These are phyloP conservation scores for Crambe crambe DNA, from an alignment of 37 sponge, comb jelly and placozoan species.

Conservation along the genomic window DNA sequence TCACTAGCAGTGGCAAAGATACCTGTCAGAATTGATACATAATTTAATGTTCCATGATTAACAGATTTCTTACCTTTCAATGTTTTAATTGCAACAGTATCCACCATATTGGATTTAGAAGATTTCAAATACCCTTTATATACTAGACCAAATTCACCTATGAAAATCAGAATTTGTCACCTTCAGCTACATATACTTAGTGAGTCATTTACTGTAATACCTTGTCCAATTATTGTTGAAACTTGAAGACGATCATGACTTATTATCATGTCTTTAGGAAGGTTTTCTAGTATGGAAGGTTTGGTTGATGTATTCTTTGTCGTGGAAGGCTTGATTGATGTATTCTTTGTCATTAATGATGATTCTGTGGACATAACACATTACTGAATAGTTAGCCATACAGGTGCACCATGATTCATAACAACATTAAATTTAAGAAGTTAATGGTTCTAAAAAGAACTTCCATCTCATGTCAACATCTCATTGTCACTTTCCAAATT, in stretches of 20 bases:
- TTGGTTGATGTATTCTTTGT: background rate
- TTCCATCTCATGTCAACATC: too few species aligned
- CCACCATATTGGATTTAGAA: background rate
- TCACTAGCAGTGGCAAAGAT: conserved; percentile 26
- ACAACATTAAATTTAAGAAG: too few species aligned
- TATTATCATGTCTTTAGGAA: conserved; percentile 10
- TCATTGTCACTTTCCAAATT: too few species aligned
- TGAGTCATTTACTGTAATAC: background rate
- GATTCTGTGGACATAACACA: background rate
- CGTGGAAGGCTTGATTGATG: background rate
- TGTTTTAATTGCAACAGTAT: background rate
- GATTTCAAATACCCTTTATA: conserved; percentile 21
- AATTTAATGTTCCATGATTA: too few species aligned
- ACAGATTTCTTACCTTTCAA: conserved; percentile 23
- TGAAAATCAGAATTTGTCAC: background rate
- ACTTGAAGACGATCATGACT: background rate
- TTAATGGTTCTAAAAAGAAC: too few species aligned
- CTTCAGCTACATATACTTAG: background rate
- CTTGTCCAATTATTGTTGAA: conserved; percentile 25
- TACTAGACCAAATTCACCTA: conserved; percentile 51
- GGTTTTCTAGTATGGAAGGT: background rate
- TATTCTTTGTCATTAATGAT: background rate
- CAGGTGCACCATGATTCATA: background rate
- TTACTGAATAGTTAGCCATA: background rate
- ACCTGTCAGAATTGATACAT: background rate